These are phyloP conservation scores for Corythoichthys haematopterus DNA, from an alignment of 2,113 vertebrate genomes.

Conservation along the genomic window DNA sequence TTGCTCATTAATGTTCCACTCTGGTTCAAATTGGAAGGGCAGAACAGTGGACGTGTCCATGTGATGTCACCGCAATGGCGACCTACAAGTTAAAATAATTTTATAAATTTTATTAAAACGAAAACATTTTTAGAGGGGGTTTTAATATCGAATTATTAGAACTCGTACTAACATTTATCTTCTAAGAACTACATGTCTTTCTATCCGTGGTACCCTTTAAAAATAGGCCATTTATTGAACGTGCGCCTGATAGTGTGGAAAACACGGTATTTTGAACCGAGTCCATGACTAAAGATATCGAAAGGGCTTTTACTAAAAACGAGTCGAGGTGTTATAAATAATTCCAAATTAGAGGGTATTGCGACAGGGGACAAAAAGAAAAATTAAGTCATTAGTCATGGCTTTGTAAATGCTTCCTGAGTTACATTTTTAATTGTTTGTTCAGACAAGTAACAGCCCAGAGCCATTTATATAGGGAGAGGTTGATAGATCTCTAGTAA, in stretches of 20 bases:
- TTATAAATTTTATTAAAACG: no score
- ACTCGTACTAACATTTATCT: no score
- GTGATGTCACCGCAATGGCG: no score
- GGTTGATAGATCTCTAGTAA: constrained; percentile 59
- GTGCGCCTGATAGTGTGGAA: background rate
- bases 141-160: no score
- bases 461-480: constrained; percentile 67
- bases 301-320: constrained; percentile 13
- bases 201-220: no score
- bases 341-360: constrained; percentile 35
- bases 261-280: constrained; percentile 16
- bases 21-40: no score
- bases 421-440: constrained; percentile 69
- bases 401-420: constrained; percentile 77
- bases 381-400: constrained; percentile 57
- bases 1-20: no score
- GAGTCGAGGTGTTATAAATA: constrained; percentile 14
- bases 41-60: no score
- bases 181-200: no score
- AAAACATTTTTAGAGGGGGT: no score
- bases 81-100: no score
- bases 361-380: constrained; percentile 21
- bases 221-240: no score
- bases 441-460: constrained; percentile 69
- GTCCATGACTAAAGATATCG: constrained; percentile 22